A percentile compares a stretch with the other conserved stretches of the same genome.
phyloP scores from a whole-genome alignment of 92 coral and sea anemone species.

The Siderastrea siderea region DNA sequence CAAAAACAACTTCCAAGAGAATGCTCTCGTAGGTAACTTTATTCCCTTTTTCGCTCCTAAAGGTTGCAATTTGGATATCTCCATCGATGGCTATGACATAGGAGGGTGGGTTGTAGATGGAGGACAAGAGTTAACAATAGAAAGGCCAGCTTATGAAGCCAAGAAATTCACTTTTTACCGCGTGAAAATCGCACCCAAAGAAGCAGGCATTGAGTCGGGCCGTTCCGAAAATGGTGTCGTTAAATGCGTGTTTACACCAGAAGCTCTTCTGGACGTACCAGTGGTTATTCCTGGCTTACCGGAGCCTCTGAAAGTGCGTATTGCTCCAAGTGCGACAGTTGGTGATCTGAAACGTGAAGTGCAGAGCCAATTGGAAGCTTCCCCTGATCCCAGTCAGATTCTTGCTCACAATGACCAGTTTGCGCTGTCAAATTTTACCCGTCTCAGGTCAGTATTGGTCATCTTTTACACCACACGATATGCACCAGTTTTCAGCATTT shows the following conservation, averaged over 20 bases:
- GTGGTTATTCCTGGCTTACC: conserved; percentile 6
- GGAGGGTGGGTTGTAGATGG: conserved; percentile 59
- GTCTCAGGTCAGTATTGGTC: conserved; percentile 21
- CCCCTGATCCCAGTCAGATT: conserved; percentile 27
- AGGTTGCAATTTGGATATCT: conserved; percentile 59
- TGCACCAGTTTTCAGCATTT: too few species aligned
- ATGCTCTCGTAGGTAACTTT: background rate
- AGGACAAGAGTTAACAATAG: conserved; percentile 35
- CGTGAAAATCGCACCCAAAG: conserved; percentile 52
- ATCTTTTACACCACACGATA: too few species aligned
- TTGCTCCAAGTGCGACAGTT: conserved; percentile 33
- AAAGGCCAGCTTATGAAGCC: conserved; percentile 49
- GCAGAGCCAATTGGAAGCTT: background rate
- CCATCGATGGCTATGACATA: conserved; percentile 62
- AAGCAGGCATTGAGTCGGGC: conserved; percentile 50
- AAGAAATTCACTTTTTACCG: conserved; percentile 64
- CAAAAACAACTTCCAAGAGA: background rate
- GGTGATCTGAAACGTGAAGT: conserved; percentile 31
- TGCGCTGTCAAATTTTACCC: background rate
- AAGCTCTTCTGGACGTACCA: conserved; percentile 31
- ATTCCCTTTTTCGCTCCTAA: too few species aligned
- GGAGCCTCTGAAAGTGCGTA: conserved; percentile 12
- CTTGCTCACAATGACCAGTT: background rate
- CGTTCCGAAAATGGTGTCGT: conserved; percentile 47
- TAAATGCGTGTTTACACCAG: conserved; percentile 56